These are phyloP conservation scores for Trogon melanurus DNA, from an alignment of 2,113 vertebrate species.

Conservation along the genomic window DNA sequence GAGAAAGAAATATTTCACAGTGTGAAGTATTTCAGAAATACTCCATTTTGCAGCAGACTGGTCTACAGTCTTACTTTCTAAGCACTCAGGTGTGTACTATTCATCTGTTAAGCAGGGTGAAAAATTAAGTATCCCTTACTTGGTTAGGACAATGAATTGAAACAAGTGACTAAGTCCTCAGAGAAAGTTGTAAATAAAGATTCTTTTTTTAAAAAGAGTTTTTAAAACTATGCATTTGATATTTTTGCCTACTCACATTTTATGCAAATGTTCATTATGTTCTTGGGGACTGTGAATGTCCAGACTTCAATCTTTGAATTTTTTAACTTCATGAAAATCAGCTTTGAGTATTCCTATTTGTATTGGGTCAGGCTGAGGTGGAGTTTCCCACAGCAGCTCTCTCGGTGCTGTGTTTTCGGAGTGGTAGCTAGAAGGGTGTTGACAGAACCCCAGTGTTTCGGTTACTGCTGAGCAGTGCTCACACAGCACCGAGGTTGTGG, in stretches of 20 bases:
- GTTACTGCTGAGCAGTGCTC: too few relatives aligned
- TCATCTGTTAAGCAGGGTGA: not conserved
- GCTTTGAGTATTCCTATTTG: not conserved
- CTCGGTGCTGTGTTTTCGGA: too few relatives aligned
- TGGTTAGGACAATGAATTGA: not conserved
- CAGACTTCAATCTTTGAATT: not conserved
- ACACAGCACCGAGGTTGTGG: too few relatives aligned
- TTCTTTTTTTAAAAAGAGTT: not conserved
- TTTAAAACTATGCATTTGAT: not conserved
- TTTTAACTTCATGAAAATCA: not conserved
- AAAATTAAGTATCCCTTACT: not conserved
- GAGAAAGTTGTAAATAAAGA: not conserved
- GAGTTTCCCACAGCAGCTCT: too few relatives aligned
- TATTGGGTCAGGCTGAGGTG: too few relatives aligned
- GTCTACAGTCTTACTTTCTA: not conserved
- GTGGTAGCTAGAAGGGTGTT: too few relatives aligned
- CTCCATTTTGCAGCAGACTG: conserved; percentile 1
- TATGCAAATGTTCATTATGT: not conserved
- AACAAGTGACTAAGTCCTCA: not conserved
- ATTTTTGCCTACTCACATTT: not conserved
- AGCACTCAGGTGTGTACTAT: not conserved
- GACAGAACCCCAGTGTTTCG: too few relatives aligned
- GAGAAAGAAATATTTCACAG: not conserved
- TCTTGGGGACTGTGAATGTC: not conserved
- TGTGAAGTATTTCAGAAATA: not conserved